Evolutionary conservation across 1,140 invertebrate genomes (phyloP).

Genomic region (Cyrtorhinus lividipennis): DNA sequence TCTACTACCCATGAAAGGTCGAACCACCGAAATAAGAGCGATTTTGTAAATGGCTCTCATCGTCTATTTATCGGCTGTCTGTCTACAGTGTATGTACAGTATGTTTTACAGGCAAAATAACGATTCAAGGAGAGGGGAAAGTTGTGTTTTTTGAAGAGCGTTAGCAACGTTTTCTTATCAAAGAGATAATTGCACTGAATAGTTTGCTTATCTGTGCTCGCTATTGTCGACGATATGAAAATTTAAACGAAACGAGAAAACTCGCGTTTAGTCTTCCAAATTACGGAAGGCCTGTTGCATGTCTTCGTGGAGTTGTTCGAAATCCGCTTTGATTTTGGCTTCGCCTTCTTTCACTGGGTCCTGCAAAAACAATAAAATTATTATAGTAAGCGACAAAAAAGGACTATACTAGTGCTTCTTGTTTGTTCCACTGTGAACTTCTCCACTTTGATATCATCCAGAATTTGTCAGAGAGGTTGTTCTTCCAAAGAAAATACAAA

Average conservation of each 20-base stretch:
- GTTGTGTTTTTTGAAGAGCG: background rate
- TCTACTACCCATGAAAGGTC: too few relatives aligned
- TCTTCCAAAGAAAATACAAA: too few relatives aligned
- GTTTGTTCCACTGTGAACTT: too few relatives aligned
- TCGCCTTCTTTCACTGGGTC: slow-evolving; percentile 97
- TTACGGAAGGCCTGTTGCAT: slow-evolving; percentile 96
- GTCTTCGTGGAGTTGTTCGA: slow-evolving; percentile 87
- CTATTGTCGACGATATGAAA: slow-evolving; percentile 8
- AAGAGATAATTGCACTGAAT: slow-evolving; percentile 3
- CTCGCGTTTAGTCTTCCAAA: slow-evolving; percentile 74
- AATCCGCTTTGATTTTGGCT: slow-evolving; percentile 91
- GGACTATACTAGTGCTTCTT: too few relatives aligned
- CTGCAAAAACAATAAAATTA: slow-evolving; percentile 36
- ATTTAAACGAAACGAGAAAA: background rate
- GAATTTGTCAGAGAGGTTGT: too few relatives aligned
- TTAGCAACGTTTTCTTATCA: background rate
- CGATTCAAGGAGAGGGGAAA: background rate
- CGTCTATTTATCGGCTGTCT: too few relatives aligned
- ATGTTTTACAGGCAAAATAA: background rate
- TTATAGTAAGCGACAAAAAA: background rate
- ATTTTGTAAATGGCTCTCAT: too few relatives aligned
- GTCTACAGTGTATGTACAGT: slow-evolving; percentile 7
- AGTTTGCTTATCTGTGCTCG: slow-evolving; percentile 1
- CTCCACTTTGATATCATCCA: too few relatives aligned
- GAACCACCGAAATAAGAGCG: too few relatives aligned